phyloP scores from a whole-genome alignment of 2,113 vertebrate genomes.

The Panurus biarmicus region DNA sequence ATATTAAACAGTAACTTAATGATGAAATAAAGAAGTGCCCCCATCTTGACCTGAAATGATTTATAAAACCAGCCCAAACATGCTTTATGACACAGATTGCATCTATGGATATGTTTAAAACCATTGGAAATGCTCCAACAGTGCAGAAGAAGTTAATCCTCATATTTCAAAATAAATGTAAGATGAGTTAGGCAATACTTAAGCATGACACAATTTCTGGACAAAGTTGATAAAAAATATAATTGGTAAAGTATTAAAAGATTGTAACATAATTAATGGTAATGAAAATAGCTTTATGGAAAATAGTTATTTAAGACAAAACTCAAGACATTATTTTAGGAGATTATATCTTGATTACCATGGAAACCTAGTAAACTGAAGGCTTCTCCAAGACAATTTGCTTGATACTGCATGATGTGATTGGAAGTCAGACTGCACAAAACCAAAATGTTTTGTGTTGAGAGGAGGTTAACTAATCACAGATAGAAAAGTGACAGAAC shows the following conservation, averaged over 20 bases:
- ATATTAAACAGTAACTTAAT: background rate
- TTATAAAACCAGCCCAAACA: background rate
- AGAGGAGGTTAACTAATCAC: background rate
- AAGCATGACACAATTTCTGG: background rate
- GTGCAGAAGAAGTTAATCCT: background rate
- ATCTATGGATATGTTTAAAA: background rate
- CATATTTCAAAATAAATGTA: background rate
- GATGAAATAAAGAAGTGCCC: background rate
- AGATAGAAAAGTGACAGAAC: background rate
- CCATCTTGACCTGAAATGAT: background rate
- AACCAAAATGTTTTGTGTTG: background rate
- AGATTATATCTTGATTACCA: background rate
- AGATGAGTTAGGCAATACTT: background rate
- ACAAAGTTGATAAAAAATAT: background rate
- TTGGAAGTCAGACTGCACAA: background rate
- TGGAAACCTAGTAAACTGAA: background rate
- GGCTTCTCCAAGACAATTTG: background rate
- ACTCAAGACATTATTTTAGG: background rate
- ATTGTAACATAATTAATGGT: background rate
- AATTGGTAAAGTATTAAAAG: background rate
- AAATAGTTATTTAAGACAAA: background rate
- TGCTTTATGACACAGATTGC: background rate
- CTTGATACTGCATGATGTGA: background rate
- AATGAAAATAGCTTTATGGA: background rate
- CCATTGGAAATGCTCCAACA: background rate